These are phyloP conservation scores for Formica selysi DNA, from an alignment of 1,140 invertebrate genomes.

Conservation along the genomic window DNA sequence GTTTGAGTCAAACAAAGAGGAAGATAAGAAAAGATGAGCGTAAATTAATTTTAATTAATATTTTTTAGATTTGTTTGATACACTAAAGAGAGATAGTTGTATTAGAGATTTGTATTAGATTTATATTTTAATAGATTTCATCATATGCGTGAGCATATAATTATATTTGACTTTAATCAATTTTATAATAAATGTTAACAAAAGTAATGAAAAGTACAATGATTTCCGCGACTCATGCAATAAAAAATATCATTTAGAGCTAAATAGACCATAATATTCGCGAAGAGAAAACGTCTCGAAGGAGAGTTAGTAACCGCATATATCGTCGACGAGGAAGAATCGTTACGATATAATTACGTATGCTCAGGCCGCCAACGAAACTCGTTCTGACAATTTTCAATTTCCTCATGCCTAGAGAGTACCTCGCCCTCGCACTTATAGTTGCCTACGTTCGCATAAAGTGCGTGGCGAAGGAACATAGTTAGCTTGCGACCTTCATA, in stretches of 20 bases:
- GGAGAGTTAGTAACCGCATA: conserved; percentile 38
- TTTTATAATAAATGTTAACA: background rate
- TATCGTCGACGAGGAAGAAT: conserved; percentile 43
- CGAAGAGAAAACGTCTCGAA: background rate
- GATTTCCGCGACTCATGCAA: background rate
- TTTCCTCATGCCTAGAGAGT: conserved; percentile 49
- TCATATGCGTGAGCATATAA: no score
- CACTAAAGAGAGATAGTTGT: background rate
- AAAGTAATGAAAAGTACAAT: background rate
- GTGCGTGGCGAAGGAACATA: conserved; percentile 40
- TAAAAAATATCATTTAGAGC: conserved; percentile 25
- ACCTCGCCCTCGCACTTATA: conserved; percentile 54
- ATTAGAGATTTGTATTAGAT: background rate
- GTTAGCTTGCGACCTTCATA: conserved; percentile 59
- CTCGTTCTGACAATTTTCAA: conserved; percentile 65
- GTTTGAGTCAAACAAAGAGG: background rate
- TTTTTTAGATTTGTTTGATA: background rate
- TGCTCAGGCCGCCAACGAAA: conserved; percentile 45
- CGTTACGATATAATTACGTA: conserved; percentile 55
- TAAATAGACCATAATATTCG: conserved; percentile 29
- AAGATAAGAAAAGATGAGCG: background rate
- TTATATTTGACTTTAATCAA: no score
- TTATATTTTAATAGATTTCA: background rate
- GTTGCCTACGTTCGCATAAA: conserved; percentile 45
- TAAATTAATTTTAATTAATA: conserved; percentile 22